Base-by-base conservation (phyloP, 2,113 vertebrate genomes). In the Reinhardtius hippoglossoides region DNA sequence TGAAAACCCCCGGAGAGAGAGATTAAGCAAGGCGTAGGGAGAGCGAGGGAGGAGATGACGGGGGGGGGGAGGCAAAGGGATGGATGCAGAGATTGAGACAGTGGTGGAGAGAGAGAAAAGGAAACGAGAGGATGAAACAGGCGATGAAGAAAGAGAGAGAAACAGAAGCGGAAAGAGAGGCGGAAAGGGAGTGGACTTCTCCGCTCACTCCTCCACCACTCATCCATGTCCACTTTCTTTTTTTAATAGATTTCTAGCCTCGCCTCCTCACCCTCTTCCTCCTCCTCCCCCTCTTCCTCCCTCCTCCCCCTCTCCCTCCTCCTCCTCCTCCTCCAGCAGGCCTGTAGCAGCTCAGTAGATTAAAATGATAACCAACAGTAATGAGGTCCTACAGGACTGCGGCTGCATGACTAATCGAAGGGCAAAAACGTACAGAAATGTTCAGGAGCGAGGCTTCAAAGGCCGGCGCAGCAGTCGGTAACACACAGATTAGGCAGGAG, bases 311-410 rank as follows among this genome's bases (percentile, higher is more conserved):
- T 31, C 27, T 5, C 7, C 27, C 27, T 6, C 31, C 80, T 82
- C 72, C 76, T 80, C 77, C 72, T 16, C n/a, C 40, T 13, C 21
- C 71, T 50, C 81, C 80, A 40, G 69, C 54, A 54, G 52, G 64
- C 71, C 66, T 77, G 75, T 70, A 69, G 71, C 83, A 24, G 84
- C 85, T 83, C 88, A 80, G 74, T 68, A 85, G 86, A 89, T 91
- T 84, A 86, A 90, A 90, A 88, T 80, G 92, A 92, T 87, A 88
- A 89, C 74, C 79, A 83, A 75, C 87, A 82, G 84, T 92, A 93
- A 93, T 91, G 90, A 92, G 90, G 89, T 91, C 88, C 91, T 89
- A 50, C 87, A 90, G 92, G 92, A 86, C 81, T 52, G 72, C 37
- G 68, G 69, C 10, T 77, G 76, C 84, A 88, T 88, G 87, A 87